These are phyloP conservation scores for Artemia sinica DNA, from an alignment of 2,888 invertebrate genomes.

Conservation along the genomic window DNA sequence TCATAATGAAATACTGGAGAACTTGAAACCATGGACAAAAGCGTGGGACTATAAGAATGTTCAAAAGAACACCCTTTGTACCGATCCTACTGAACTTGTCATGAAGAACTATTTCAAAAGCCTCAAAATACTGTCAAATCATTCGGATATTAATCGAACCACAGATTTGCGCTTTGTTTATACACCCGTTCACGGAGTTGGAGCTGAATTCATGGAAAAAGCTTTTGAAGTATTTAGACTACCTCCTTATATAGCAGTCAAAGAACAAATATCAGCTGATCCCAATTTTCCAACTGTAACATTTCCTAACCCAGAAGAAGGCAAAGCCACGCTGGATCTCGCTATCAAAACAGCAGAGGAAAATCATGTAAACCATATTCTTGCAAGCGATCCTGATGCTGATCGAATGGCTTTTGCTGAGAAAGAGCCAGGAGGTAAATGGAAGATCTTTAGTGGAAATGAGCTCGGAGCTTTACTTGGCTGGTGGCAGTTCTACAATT, in stretches of 20 bases:
- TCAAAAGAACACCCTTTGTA: conserved; percentile 38
- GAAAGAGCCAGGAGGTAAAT: too few species aligned
- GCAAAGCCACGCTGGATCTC: conserved; percentile 54
- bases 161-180: too few species aligned
- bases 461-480: conserved; percentile 83
- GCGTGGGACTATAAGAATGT: conserved; percentile 58
- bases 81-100: too few species aligned
- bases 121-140: too few species aligned
- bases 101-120: too few species aligned
- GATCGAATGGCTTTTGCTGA: too few species aligned
- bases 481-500: conserved; percentile 65
- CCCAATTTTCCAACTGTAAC: conserved; percentile 93
- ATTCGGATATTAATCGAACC: too few species aligned
- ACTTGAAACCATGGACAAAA: conserved; percentile 52
- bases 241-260: conserved; percentile 46
- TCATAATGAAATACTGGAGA: conserved; percentile 51
- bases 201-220: too few species aligned
- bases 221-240: conserved; percentile 29
- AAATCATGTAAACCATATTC: conserved; percentile 49
- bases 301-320: conserved; percentile 97
- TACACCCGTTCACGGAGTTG: too few species aligned
- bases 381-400: conserved; percentile 97
- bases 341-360: conserved; percentile 59
- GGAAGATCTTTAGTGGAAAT: conserved; percentile 59
- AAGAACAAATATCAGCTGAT: conserved; percentile 67